These are phyloP conservation scores for Acridotheres tristis DNA, from an alignment of 2,797 vertebrate species.

Conservation along the genomic window DNA sequence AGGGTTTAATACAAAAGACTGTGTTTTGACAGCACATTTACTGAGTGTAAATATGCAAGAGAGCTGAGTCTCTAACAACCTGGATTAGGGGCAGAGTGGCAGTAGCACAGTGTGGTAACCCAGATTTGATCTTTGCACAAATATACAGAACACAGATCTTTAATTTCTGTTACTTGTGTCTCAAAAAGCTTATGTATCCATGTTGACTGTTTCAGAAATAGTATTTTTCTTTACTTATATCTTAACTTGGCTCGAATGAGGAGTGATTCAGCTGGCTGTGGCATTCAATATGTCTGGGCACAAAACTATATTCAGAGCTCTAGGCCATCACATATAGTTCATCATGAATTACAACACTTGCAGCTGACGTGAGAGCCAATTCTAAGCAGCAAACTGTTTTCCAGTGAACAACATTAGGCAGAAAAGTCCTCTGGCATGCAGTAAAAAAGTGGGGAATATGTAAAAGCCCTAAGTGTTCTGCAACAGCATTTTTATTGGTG, in stretches of 20 bases:
- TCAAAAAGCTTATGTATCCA: not conserved
- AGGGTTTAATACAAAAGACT: not conserved
- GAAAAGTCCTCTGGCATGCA: not conserved
- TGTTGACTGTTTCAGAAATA: not conserved
- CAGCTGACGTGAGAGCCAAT: not conserved
- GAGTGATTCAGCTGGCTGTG: not conserved
- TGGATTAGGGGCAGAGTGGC: not conserved
- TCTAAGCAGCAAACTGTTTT: not conserved
- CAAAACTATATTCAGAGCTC: not conserved
- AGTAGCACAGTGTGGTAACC: not conserved
- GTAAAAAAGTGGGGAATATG: not conserved
- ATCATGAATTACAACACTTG: not conserved
- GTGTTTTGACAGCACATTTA: not conserved
- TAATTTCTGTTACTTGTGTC: not conserved
- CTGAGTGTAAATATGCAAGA: not conserved
- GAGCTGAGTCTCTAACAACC: not conserved
- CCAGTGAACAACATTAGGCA: not conserved
- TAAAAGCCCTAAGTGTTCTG: not conserved
- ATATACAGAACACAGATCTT: not conserved
- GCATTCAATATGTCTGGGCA: not conserved
- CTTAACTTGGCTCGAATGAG: not conserved
- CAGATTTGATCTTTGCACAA: not conserved
- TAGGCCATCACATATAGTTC: not conserved
- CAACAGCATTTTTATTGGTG: not conserved
- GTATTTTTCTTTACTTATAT: not conserved